These are phyloP conservation scores for Volucella inanis DNA, from an alignment of 2,888 invertebrate species.

Conservation along the genomic window DNA sequence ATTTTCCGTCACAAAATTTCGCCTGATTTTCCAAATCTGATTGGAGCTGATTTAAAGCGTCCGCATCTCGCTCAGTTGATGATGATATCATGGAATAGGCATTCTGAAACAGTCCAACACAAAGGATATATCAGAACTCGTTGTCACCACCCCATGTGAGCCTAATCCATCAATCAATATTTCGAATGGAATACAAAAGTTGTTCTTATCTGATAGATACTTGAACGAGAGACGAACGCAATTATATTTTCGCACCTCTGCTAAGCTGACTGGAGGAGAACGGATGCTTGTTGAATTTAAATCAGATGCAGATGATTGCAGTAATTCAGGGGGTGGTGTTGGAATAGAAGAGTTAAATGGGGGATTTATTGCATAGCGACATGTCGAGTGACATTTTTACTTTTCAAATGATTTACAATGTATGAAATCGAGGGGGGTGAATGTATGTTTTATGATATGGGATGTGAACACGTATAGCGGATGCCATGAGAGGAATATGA, in stretches of 20 bases:
- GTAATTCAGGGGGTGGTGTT: slow-evolving; percentile 1
- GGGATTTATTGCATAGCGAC: slow-evolving; percentile 58
- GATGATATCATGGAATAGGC: slow-evolving; percentile 54
- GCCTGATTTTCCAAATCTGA: slow-evolving; percentile 41
- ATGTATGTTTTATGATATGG: slow-evolving; percentile 11
- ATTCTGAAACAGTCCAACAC: slow-evolving; percentile 28
- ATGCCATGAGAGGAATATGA: slow-evolving; percentile 25
- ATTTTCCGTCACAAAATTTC: slow-evolving; percentile 2
- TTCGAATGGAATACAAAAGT: slow-evolving; percentile 67
- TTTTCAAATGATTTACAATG: slow-evolving; percentile 1
- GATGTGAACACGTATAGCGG: slow-evolving; percentile 3
- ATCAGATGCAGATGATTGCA: slow-evolving; percentile 37
- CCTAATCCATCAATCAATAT: slow-evolving; percentile 62
- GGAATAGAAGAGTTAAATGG: slow-evolving; percentile 58
- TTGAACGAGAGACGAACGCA: slow-evolving; percentile 54
- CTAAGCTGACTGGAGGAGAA: slow-evolving; percentile 2
- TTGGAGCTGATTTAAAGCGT: slow-evolving; percentile 45
- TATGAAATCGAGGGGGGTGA: not conserved
- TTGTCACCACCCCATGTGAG: slow-evolving; percentile 47
- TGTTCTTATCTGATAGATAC: slow-evolving; percentile 61
- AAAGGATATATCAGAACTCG: slow-evolving; percentile 35
- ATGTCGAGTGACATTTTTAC: slow-evolving; percentile 57
- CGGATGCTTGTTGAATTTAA: slow-evolving; percentile 56
- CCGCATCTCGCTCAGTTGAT: slow-evolving; percentile 12
- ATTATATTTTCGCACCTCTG: slow-evolving; percentile 69